A percentile compares a stretch with the other conserved stretches of the same genome.
Conservation (phyloP, 2,888 invertebrate species). For the Andrena hattorfiana region DNA sequence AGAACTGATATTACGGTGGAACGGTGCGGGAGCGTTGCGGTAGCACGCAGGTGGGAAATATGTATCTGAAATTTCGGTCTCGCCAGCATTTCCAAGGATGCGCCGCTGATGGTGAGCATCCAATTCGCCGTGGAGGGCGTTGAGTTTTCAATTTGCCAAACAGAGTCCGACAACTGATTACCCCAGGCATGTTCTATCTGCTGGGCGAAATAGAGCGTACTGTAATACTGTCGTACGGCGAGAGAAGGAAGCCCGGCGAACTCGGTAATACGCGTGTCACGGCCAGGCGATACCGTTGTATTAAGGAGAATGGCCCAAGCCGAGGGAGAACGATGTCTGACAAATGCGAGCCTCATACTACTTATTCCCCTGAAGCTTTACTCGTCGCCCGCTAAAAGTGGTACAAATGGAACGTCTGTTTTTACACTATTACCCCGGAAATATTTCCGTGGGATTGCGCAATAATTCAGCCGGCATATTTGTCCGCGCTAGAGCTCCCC, state of each 20-base stretch:
- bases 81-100: background rate
- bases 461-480: conserved; percentile 35
- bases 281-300: conserved; percentile 45
- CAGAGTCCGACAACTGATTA: conserved; percentile 46
- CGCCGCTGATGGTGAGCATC: background rate
- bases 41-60: background rate
- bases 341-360: conserved; percentile 55
- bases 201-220: conserved; percentile 23
- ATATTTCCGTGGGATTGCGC: conserved; percentile 33
- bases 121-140: background rate
- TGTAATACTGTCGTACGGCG: background rate
- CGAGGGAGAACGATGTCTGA: conserved; percentile 48
- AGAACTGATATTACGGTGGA: background rate
- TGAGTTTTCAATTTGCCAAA: conserved; percentile 44
- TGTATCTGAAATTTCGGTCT: background rate
- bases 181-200: conserved; percentile 14
- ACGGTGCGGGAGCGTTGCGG: background rate
- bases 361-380: conserved; percentile 26
- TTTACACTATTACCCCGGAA: conserved; percentile 31
- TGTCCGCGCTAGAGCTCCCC: background rate
- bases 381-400: conserved; percentile 39
- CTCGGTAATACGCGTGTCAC: conserved; percentile 55
- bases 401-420: conserved; percentile 49
- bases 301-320: conserved; percentile 47
- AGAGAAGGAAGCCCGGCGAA: conserved; percentile 12